Evolutionary conservation across 2,797 vertebrate genomes (phyloP).

Genomic region (Knipowitschia caucasica): DNA sequence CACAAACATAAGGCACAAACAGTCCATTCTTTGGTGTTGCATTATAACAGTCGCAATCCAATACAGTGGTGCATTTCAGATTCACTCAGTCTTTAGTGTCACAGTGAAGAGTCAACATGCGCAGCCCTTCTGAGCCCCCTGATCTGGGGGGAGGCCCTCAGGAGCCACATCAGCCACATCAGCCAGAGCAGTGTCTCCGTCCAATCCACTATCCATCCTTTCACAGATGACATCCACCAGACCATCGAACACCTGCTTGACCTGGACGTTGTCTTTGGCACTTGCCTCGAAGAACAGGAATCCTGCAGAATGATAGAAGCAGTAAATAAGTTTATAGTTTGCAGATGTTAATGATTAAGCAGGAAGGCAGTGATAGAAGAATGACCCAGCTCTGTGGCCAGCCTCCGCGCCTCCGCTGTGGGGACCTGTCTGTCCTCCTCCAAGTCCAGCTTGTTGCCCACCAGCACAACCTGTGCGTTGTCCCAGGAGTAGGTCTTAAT

Average conservation of each 20-base stretch:
- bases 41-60: constrained; percentile 45
- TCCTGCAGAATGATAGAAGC: constrained; percentile 58
- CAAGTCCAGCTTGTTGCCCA: constrained; percentile 89
- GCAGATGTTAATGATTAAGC: not conserved
- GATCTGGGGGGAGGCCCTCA: constrained; percentile 58
- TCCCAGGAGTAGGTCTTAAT: constrained; percentile 95
- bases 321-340: not conserved
- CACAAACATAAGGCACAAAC: constrained; percentile 38
- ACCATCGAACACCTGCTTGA: constrained; percentile 88
- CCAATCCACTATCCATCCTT: constrained; percentile 86
- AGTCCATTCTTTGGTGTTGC: constrained; percentile 49
- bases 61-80: constrained; percentile 24
- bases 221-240: constrained; percentile 88
- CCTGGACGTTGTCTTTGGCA: constrained; percentile 88
- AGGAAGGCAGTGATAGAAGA: constrained; percentile 1
- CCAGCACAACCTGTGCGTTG: constrained; percentile 86
- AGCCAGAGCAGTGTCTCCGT: constrained; percentile 55
- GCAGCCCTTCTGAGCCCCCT: constrained; percentile 67
- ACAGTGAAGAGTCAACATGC: constrained; percentile 72
- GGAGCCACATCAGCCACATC: constrained; percentile 71
- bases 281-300: constrained; percentile 91
- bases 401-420: constrained; percentile 75
- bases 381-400: constrained; percentile 83
- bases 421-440: constrained; percentile 86
- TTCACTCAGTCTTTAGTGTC: constrained; percentile 3